Base-by-base conservation (phyloP, 92 coral and sea anemone species). In the Diadumene lineata region DNA sequence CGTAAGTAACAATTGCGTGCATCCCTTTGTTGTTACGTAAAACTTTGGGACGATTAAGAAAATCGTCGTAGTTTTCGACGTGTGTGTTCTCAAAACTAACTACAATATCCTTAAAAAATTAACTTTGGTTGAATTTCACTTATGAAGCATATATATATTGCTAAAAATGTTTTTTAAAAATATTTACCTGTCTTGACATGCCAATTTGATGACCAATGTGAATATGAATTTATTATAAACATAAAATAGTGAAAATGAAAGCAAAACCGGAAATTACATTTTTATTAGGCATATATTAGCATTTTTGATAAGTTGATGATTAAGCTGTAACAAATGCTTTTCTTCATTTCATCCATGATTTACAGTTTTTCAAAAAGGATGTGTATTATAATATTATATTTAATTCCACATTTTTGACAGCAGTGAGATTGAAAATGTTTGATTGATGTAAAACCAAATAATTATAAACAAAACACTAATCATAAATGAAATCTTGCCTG, bases 181-280 rank as follows among this genome's bases (percentile, higher is more conserved):
- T 30, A 34, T 38, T 11, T 71, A 73, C 69, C 60, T 58, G 68
- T 34, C 69, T 38, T 34, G 69, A 43, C 68, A 30, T 73, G 79
- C 30, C 21, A 13, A 70, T 70, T 33, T 26, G 38, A 43, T 23
- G n/a, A 3, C 0, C 34, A 48, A n/a, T 38, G 13, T 38, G 48
- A 38, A 38, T 38, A 18, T 21, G 17, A 28, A 62, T 25, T 3
- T 58, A 9, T 10, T 9, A 62, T n/a, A 62, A 62, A 28, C 16
- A 62, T 1, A 62, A 28, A 62, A 62, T 28, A 62, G 11, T 30
- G 31, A 62, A 62, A 62, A 43, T 62, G 68, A 62, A 62, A 62
- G 68, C 1, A 26, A 58, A 24, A 58, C 28, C 64, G 64, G 68
- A 62, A 62, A 62, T 62, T 28, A 15, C 68, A 11, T 27, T 6